A percentile compares a stretch with the other conserved stretches of the same genome.
phyloP scores from a whole-genome alignment of 2,888 invertebrate genomes.

The Leucozona laternaria region DNA sequence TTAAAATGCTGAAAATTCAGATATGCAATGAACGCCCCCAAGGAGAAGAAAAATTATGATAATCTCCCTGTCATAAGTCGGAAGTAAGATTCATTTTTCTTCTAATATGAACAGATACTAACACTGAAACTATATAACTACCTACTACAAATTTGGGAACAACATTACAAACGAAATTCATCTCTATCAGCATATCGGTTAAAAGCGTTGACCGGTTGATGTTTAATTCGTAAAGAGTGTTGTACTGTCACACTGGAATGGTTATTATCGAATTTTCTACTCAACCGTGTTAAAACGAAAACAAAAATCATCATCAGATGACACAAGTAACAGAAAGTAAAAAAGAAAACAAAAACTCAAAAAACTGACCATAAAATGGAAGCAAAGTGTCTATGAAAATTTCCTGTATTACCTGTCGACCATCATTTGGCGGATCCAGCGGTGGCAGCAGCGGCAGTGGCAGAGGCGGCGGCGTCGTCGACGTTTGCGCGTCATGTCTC shows the following conservation, averaged over 20 bases:
- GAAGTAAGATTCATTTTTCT: too few relatives aligned
- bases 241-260: conserved; percentile 40
- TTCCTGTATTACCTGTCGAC: conserved; percentile 72
- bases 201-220: conserved; percentile 34
- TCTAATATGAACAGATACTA: too few relatives aligned
- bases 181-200: conserved; percentile 24
- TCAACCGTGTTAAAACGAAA: conserved; percentile 42
- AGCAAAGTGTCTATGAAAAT: conserved; percentile 66
- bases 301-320: conserved; percentile 33
- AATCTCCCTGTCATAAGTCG: too few relatives aligned
- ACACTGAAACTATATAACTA: too few relatives aligned
- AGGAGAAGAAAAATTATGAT: too few relatives aligned
- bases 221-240: neutral
- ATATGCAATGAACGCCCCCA: too few relatives aligned
- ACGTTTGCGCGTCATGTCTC: conserved; percentile 25
- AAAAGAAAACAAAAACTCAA: conserved; percentile 21
- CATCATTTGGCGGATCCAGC: conserved; percentile 29
- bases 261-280: conserved; percentile 62
- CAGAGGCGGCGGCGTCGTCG: neutral
- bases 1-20: too few relatives aligned
- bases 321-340: conserved; percentile 35
- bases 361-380: conserved; percentile 68
- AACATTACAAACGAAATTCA: neutral
- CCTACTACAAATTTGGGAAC: neutral
- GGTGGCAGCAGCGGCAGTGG: neutral